Percentiles rank a stretch among this genome's conserved stretches.
Evolutionary conservation across 2,113 vertebrate genomes (phyloP).

Genomic region (Bos indicus): DNA sequence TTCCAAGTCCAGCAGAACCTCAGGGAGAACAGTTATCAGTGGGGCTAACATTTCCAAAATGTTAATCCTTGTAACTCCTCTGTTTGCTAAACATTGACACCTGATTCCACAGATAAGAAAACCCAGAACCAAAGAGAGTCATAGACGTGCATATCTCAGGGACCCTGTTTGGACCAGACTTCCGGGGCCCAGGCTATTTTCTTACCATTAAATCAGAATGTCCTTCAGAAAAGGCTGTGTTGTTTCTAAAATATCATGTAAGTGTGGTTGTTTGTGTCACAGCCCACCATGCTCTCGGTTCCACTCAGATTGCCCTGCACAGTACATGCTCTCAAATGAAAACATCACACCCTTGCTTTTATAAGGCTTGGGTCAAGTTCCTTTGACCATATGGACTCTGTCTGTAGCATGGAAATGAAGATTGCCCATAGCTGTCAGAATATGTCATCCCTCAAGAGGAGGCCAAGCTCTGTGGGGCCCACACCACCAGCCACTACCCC

Average conservation of each 20-base stretch:
- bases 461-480: background rate
- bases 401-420: background rate
- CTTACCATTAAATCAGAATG: background rate
- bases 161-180: background rate
- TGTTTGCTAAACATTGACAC: background rate
- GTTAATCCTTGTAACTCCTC: background rate
- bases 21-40: background rate
- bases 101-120: background rate
- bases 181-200: background rate
- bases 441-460: background rate
- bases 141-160: background rate
- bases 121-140: background rate
- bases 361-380: background rate
- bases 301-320: background rate
- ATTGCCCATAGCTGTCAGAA: background rate
- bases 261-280: background rate
- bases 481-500: background rate
- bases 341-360: background rate
- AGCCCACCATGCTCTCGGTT: background rate
- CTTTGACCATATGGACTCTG: background rate
- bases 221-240: background rate
- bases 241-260: background rate
- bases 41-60: background rate
- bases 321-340: background rate
- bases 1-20: constrained; percentile 26